Percentiles rank a stretch among this genome's conserved stretches.
Evolutionary conservation across 2,888 invertebrate genomes (phyloP).

Genomic region (Unio delphinus): DNA sequence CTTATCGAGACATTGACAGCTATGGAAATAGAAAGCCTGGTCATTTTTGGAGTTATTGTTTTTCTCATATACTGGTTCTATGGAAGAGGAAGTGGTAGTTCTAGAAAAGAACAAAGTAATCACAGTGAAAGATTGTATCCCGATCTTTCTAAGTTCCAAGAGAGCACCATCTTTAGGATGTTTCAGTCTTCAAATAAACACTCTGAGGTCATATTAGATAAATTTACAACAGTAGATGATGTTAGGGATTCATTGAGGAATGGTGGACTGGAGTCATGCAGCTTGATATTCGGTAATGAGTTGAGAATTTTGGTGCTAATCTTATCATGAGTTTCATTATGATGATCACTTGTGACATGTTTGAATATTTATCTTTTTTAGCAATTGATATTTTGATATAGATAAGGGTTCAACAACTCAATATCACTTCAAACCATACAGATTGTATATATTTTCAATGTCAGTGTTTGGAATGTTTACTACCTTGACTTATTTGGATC

Average conservation of each 20-base stretch:
- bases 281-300: constrained; percentile 72
- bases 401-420: too few relatives aligned
- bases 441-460: too few relatives aligned
- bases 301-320: too few relatives aligned
- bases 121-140: constrained; percentile 22
- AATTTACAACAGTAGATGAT: constrained; percentile 68
- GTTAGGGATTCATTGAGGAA: constrained; percentile 69
- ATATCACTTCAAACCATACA: too few relatives aligned
- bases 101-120: constrained; percentile 10
- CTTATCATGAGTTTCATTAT: too few relatives aligned
- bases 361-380: too few relatives aligned
- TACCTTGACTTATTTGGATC: too few relatives aligned
- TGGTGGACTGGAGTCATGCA: constrained; percentile 72
- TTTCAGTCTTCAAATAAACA: constrained; percentile 27
- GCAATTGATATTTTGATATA: too few relatives aligned
- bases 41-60: constrained; percentile 39
- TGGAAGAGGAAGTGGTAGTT: constrained; percentile 18
- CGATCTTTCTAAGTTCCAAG: constrained; percentile 26
- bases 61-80: constrained; percentile 32
- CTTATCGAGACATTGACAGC: not conserved
- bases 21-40: constrained; percentile 40
- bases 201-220: constrained; percentile 53
- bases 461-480: too few relatives aligned
- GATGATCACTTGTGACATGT: too few relatives aligned
- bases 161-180: constrained; percentile 35